Evolutionary conservation across 2,797 vertebrate species (phyloP), one percentile per base, ranked within the genome.

Genomic region (Sebastes vulpes): DNA sequence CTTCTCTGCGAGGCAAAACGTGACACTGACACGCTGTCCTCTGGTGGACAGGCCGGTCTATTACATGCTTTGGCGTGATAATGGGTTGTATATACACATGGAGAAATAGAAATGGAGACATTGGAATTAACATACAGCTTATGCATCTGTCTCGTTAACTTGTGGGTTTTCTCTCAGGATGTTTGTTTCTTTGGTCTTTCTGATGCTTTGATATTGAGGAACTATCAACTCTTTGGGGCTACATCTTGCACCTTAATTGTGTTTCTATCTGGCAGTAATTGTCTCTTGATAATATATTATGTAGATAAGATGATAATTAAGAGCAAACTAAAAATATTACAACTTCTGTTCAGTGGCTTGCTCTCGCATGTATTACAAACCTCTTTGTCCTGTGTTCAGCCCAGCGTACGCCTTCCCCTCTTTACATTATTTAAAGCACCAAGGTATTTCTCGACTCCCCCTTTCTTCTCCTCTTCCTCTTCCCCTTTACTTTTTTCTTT

Each of bases 381-480:
- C 72, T 81, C 85, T 84, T 83, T 77, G 72, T 90, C 74, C 75
- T 86, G 21, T 71, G 53, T 25, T 85, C 73, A 50, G 75, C 72
- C 67, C 52, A 11, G 70, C 20, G 59, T 60, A 25, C 3, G 59
- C 72, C 29, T 72, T 87, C 77, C 68, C 75, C 79, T 86, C 79
- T 75, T 80, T 89, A 70, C 82, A 86, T 92, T 86, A 89, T 92
- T 89, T 81, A 90, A 78, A 86, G 56, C 84, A 85, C 60, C 2
- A 20, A 74, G 54, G 72, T 75, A 82, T 81, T 77, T 76, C 23
- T 80, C 16, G 2, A 20, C 70, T 35, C 29, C 64, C 50, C 29
- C 11, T 59, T 70, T 77, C 42, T 63, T 69, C 79, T 77, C 48
- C 9, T 59, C 31, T 35, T 25, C 48, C 26, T 59, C 31, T 35